Evolutionary conservation across 1,140 invertebrate species (phyloP).

Genomic region (Drosophila aff.): DNA sequence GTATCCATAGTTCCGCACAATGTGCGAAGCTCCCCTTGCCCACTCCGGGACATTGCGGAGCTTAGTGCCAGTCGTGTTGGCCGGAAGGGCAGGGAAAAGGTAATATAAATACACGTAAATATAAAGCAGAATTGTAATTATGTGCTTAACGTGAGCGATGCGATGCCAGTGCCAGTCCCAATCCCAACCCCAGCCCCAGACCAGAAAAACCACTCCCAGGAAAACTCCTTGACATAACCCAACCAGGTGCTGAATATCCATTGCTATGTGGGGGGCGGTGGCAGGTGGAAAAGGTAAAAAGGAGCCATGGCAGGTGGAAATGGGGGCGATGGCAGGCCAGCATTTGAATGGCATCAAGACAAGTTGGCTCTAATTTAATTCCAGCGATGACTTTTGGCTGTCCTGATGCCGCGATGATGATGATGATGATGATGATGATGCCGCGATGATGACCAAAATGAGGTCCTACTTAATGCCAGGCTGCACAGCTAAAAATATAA

Average conservation of each 20-base stretch:
- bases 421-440: conserved; percentile 3
- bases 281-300: neutral
- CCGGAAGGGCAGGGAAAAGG: conserved; percentile 53
- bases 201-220: conserved; percentile 5
- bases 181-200: neutral
- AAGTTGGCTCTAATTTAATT: conserved; percentile 79
- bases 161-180: conserved; percentile 11
- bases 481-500: conserved; percentile 11
- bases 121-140: conserved; percentile 82
- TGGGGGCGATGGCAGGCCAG: conserved; percentile 7
- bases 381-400: conserved; percentile 50
- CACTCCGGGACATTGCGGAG: neutral
- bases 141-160: conserved; percentile 81
- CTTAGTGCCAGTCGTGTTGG: conserved; percentile 22
- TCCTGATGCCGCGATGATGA: conserved; percentile 8
- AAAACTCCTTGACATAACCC: conserved; percentile 23
- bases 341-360: conserved; percentile 65
- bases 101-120: conserved; percentile 82
- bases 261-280: neutral
- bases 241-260: conserved; percentile 37
- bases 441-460: conserved; percentile 16
- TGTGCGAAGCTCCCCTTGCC: neutral
- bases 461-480: conserved; percentile 3
- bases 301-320: neutral
- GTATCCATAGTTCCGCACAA: conserved; percentile 37